phyloP scores from a whole-genome alignment of 2,888 invertebrate genomes.

The Aplocera efformata region DNA sequence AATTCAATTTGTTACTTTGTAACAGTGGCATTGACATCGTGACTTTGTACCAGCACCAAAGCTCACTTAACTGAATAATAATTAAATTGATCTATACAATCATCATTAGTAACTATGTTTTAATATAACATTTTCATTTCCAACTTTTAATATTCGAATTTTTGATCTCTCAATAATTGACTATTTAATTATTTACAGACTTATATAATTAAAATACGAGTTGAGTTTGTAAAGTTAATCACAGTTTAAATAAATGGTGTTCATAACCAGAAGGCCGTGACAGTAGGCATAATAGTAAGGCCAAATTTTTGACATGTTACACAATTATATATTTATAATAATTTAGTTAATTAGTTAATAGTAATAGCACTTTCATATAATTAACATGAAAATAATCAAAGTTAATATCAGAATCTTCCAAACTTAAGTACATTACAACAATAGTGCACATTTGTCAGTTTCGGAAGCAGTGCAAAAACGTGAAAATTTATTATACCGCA shows the following conservation, averaged over 20 bases:
- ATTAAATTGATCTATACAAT: conserved; percentile 22
- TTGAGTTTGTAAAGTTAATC: conserved; percentile 72
- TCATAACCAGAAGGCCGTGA: conserved; percentile 57
- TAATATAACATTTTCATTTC: conserved; percentile 23
- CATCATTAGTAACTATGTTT: conserved; percentile 33
- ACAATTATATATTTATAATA: conserved; percentile 39
- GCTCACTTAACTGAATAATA: conserved; percentile 25
- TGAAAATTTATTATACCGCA: conserved; percentile 10
- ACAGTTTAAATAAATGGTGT: conserved; percentile 71
- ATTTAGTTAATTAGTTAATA: conserved; percentile 42
- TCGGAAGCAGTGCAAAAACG: conserved; percentile 21
- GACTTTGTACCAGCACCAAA: conserved; percentile 20
- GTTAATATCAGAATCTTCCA: conserved; percentile 50
- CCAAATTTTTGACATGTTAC: conserved; percentile 41
- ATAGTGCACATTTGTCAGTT: conserved; percentile 33
- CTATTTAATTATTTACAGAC: conserved; percentile 48
- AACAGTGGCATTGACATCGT: too few relatives aligned
- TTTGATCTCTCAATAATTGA: conserved; percentile 53
- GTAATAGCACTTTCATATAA: conserved; percentile 25
- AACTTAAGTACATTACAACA: conserved; percentile 60
- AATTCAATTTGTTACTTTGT: too few relatives aligned
- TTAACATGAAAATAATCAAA: conserved; percentile 38
- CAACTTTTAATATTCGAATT: conserved; percentile 43
- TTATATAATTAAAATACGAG: conserved; percentile 49
- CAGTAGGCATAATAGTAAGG: conserved; percentile 56